A percentile compares a stretch with the other conserved stretches of the same genome.
Evolutionary conservation across 2,113 vertebrate species (phyloP).

Genomic region (Daphoenositta chrysoptera): DNA sequence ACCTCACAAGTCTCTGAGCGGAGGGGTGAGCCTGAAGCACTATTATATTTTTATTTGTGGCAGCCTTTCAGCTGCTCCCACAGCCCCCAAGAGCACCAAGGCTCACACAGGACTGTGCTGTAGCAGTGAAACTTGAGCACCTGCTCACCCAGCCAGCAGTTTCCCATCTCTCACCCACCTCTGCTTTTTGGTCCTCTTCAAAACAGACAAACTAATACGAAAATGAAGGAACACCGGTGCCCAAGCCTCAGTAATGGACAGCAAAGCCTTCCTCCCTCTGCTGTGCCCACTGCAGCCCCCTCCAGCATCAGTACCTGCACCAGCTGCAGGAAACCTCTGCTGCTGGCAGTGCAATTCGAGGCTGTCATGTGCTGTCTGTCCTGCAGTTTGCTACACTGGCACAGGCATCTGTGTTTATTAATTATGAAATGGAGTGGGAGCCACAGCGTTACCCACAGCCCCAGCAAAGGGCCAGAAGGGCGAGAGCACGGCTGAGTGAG

Average conservation of each 20-base stretch:
- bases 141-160: not conserved
- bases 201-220: not conserved
- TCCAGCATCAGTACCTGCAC: not conserved
- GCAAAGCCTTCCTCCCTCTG: not conserved
- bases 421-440: not conserved
- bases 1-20: accelerated
- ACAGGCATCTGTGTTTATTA: not conserved
- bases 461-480: not conserved
- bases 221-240: not conserved
- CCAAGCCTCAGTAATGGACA: accelerated
- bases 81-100: not conserved
- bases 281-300: not conserved
- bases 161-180: not conserved
- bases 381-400: not conserved
- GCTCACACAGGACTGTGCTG: not conserved
- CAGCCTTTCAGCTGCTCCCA: not conserved
- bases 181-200: not conserved
- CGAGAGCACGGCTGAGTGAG: not conserved
- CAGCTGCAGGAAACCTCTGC: not conserved
- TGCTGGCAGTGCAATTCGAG: not conserved
- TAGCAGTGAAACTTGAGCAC: not conserved
- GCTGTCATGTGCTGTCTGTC: not conserved
- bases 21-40: not conserved
- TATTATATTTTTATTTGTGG: not conserved
- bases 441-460: not conserved